Evolutionary conservation across 2,113 vertebrate genomes (phyloP).

Genomic region (Desmodus rotundus): DNA sequence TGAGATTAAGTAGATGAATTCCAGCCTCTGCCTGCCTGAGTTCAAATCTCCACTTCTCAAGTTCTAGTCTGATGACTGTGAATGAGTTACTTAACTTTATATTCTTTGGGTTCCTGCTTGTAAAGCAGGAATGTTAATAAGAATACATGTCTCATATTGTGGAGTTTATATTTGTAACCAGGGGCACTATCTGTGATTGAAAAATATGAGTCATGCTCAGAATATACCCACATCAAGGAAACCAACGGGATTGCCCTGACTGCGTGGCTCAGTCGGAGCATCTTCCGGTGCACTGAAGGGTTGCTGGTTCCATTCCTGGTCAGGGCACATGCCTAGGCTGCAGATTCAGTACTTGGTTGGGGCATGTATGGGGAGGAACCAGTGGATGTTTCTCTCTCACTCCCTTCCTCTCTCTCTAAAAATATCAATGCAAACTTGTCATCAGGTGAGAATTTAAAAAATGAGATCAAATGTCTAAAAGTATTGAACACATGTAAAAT

Average conservation of each 20-base stretch:
- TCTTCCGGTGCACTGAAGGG: too few species aligned
- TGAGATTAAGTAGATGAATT: neutral
- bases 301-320: too few species aligned
- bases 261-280: too few species aligned
- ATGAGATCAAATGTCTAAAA: neutral
- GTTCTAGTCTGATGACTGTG: neutral
- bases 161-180: neutral
- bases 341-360: too few species aligned
- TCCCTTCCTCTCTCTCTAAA: too few species aligned
- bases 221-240: neutral
- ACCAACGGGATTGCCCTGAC: too few species aligned
- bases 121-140: conserved; percentile 18
- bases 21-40: neutral
- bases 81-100: neutral
- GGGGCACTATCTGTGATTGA: neutral
- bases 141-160: neutral
- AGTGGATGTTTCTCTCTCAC: too few species aligned
- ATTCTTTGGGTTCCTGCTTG: neutral
- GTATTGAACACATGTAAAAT: neutral
- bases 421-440: too few species aligned
- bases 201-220: neutral
- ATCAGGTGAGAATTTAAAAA: neutral
- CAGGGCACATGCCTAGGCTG: too few species aligned
- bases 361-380: too few species aligned
- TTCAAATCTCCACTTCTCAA: conserved; percentile 1